Percentiles rank a stretch among this genome's conserved stretches.
These are phyloP conservation scores for Mobula birostris DNA, from an alignment of 2,113 vertebrate species.

Conservation along the genomic window DNA sequence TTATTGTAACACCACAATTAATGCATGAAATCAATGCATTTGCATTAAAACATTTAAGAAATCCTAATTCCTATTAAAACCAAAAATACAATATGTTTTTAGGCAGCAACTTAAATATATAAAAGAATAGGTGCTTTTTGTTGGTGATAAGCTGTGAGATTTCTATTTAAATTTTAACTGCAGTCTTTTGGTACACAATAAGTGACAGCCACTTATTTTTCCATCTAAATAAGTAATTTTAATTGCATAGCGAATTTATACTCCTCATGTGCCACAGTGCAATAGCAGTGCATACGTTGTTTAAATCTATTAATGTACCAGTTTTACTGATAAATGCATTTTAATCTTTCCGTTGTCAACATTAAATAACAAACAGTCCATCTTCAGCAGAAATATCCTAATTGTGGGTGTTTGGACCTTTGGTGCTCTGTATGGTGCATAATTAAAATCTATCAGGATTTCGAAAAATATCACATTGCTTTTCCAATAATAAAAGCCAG, in stretches of 20 bases:
- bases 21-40: conserved; percentile 35
- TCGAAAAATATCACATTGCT: neutral
- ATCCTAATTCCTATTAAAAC: conserved; percentile 6
- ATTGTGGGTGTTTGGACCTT: neutral
- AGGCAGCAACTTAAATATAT: neutral
- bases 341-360: neutral
- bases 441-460: conserved; percentile 21
- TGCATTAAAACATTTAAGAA: neutral
- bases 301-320: conserved; percentile 28
- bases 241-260: neutral
- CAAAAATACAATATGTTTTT: neutral
- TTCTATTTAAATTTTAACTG: neutral
- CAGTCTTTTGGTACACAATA: neutral
- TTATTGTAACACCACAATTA: neutral
- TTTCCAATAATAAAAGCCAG: conserved; percentile 29
- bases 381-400: conserved; percentile 13
- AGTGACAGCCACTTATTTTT: neutral
- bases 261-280: neutral
- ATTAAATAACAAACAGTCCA: neutral
- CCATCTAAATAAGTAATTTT: neutral
- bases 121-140: neutral
- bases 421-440: conserved; percentile 14
- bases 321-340: neutral
- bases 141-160: neutral
- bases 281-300: neutral